Evolutionary conservation across 2,113 vertebrate species (phyloP), one percentile per base, ranked within the genome.

Genomic region (Ailurus styani): DNA sequence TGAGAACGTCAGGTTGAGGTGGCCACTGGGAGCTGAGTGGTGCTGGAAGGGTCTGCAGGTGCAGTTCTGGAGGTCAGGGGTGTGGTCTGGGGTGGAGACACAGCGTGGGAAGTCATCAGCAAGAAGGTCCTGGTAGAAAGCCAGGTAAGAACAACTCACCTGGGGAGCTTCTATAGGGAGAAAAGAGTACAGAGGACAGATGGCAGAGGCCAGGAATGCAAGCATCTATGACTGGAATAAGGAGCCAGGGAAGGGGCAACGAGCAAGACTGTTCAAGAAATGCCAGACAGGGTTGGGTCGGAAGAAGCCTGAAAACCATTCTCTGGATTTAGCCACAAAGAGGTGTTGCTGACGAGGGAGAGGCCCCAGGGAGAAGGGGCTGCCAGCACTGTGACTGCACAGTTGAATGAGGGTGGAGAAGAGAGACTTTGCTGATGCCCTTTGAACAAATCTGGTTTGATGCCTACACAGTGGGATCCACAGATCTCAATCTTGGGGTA

Each of bases 351-450:
- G 70, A 75, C 1, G 2, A 1, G 3, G n/a, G 70, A 25, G 55
- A 54, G 70, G 70, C 11, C n/a, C 31, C 29, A 6, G 14, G 29
- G 20, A 66, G 45, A 55, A 40, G 60, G n/a, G 47, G 47, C 14
- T 1, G 0, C 34, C 25, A 11, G 45, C 0, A 0, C 7, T 68
- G 18, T 79, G 29, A 81, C 12, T 4, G 27, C 82, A 42, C 27
- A 34, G 29, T 0, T 25, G 57, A 75, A 66, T 27, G 50, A 62
- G 55, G 27, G 20, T 93, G 29, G 75, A 29, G 57, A 52, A 47
- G 57, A 86, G n/a, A 27, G 5, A 27, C 57, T 13, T 25, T 31
- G n/a, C 2, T 47, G 60, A 17, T 31, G 10, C 18, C 27, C n/a
- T 68, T 40, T 21, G 5, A 52, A 27, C 34, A 50, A 72, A 42